Evolutionary conservation across 2,113 vertebrate genomes (phyloP).

Genomic region (Willisornis vidua): DNA sequence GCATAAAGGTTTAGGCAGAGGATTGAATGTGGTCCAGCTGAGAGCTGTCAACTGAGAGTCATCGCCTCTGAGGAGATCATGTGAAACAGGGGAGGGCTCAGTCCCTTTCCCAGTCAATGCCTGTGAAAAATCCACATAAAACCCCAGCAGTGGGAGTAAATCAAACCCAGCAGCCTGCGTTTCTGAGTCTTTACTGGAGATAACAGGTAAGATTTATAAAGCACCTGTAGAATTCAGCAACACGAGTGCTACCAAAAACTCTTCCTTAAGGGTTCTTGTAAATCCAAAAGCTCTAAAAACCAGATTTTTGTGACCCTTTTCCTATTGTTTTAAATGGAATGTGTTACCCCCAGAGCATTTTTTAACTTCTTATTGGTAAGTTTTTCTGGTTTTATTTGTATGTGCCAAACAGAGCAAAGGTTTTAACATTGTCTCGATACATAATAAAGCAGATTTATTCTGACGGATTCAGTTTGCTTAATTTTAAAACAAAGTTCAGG

Average conservation of each 20-base stretch:
- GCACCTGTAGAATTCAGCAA: neutral
- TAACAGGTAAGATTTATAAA: constrained; percentile 38
- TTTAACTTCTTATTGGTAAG: neutral
- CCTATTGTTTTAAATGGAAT: neutral
- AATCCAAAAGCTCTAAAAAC: neutral
- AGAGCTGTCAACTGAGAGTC: neutral
- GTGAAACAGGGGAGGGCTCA: neutral
- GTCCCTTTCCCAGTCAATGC: neutral
- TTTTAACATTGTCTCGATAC: neutral
- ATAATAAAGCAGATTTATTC: neutral
- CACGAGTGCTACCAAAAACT: neutral
- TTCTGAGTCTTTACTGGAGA: constrained; percentile 9
- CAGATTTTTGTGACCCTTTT: neutral
- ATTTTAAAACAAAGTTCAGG: neutral
- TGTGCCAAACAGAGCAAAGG: neutral
- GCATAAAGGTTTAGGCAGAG: neutral
- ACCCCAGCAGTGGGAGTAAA: neutral
- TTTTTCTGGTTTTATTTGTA: neutral
- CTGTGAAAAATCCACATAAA: neutral
- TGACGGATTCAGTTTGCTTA: neutral
- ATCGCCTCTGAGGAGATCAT: neutral
- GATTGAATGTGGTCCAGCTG: neutral
- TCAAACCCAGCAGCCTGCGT: neutral
- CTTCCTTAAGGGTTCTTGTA: constrained; percentile 14
- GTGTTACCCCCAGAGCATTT: neutral